phyloP scores from a whole-genome alignment of 2,888 invertebrate species.

The Plusia festucae region DNA sequence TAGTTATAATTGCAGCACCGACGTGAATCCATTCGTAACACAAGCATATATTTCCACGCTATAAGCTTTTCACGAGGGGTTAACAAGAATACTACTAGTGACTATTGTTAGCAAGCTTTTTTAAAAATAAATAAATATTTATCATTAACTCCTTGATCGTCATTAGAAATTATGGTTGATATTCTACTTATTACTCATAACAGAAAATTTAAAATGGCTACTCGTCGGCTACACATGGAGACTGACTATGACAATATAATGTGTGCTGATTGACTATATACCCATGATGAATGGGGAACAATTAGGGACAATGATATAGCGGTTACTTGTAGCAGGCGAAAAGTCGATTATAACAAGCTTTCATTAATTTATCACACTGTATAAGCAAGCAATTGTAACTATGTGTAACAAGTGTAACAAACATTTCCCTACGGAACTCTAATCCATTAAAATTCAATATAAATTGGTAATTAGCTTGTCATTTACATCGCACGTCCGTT shows the following conservation, averaged over 20 bases:
- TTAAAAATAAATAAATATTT: no score
- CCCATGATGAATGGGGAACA: neutral
- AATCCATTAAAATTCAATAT: constrained; percentile 31
- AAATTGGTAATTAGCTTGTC: constrained; percentile 45
- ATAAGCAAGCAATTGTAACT: no score
- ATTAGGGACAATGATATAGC: neutral
- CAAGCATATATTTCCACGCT: neutral
- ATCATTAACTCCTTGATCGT: no score
- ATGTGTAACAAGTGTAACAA: neutral
- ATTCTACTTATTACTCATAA: no score
- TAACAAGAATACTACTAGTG: no score
- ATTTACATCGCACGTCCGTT: constrained; percentile 38
- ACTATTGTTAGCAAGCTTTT: no score
- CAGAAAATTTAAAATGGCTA: neutral
- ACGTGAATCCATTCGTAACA: no score
- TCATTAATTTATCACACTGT: neutral
- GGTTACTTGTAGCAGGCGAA: neutral
- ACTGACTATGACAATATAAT: neutral
- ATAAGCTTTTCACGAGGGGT: no score
- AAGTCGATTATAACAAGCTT: neutral
- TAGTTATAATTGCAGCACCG: neutral
- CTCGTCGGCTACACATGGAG: neutral
- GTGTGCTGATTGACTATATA: neutral
- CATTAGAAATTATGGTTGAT: no score
- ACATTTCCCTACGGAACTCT: constrained; percentile 19